Evolutionary conservation across 1,140 invertebrate genomes (phyloP).

Genomic region (Xylocopa sonorina): DNA sequence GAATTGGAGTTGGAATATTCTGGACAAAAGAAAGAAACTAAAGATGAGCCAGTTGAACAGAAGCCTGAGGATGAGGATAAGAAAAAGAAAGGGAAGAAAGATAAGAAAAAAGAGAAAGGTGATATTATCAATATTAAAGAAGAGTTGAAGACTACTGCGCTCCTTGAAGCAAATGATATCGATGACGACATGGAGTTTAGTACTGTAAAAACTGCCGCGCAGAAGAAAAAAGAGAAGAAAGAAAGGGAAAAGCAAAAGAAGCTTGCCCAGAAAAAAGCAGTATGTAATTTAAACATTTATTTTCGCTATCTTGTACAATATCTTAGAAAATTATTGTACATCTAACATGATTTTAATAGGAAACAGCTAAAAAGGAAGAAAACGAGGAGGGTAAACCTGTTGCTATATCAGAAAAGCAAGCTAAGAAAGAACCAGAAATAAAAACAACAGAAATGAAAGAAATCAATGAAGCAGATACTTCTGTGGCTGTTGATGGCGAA

Average conservation of each 20-base stretch:
- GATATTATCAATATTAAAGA: slow-evolving; percentile 77
- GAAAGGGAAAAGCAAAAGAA: slow-evolving; percentile 91
- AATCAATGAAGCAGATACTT: slow-evolving; percentile 81
- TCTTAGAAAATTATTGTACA: slow-evolving; percentile 29
- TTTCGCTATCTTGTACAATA: not conserved
- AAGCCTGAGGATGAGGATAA: slow-evolving; percentile 74
- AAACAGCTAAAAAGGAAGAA: slow-evolving; percentile 63
- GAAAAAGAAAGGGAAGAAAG: slow-evolving; percentile 80
- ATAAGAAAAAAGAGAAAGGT: slow-evolving; percentile 80
- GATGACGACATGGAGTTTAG: slow-evolving; percentile 80
- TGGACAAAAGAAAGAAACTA: slow-evolving; percentile 80
- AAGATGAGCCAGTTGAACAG: slow-evolving; percentile 59
- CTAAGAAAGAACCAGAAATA: slow-evolving; percentile 77
- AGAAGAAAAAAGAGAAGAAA: slow-evolving; percentile 94
- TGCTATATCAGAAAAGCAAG: slow-evolving; percentile 75
- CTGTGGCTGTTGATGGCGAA: slow-evolving; percentile 85
- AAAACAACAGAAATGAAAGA: slow-evolving; percentile 77
- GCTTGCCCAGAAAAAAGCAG: slow-evolving; percentile 84
- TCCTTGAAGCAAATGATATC: slow-evolving; percentile 67
- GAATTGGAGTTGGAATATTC: slow-evolving; percentile 91
- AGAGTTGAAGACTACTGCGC: slow-evolving; percentile 66
- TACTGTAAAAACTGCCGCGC: slow-evolving; percentile 91
- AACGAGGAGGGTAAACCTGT: slow-evolving; percentile 69
- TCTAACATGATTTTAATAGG: slow-evolving; percentile 39
- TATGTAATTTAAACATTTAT: slow-evolving; percentile 52